Percentiles rank a stretch among this genome's conserved stretches.
Conservation (phyloP, 2,888 invertebrate genomes). For the Allygus modestus region DNA sequence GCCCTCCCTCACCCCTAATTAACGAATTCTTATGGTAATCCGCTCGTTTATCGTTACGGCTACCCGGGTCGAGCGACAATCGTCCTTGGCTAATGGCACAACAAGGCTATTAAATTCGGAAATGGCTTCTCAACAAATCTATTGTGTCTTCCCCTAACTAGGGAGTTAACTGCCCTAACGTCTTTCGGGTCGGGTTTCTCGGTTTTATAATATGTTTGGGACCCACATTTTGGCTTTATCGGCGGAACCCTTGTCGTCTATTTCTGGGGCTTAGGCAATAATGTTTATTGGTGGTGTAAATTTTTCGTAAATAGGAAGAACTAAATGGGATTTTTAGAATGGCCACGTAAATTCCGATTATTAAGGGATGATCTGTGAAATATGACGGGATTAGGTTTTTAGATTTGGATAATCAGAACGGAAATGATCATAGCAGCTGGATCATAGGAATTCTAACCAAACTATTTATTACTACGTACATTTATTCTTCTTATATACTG, state of each 20-base stretch:
- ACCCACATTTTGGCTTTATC: constrained; percentile 31
- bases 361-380: not conserved
- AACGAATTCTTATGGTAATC: constrained; percentile 51
- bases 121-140: constrained; percentile 54
- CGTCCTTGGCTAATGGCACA: constrained; percentile 49
- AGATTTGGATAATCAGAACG: not conserved
- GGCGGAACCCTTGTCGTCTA: constrained; percentile 10
- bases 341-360: not conserved
- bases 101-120: constrained; percentile 27
- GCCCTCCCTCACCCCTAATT: constrained; percentile 49
- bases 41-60: constrained; percentile 37
- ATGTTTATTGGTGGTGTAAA: constrained; percentile 39
- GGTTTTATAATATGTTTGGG: constrained; percentile 35
- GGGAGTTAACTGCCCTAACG: constrained; percentile 33
- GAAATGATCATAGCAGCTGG: not conserved
- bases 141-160: constrained; percentile 31
- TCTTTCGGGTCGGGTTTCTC: constrained; percentile 27
- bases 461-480: too few species aligned
- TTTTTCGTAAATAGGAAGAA: constrained; percentile 21
- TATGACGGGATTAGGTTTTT: not conserved
- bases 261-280: not conserved
- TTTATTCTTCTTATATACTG: too few species aligned
- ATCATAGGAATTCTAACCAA: too few species aligned
- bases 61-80: constrained; percentile 18
- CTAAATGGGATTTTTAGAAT: not conserved